Evolutionary conservation across 2,113 vertebrate species (phyloP), one percentile per base, ranked within the genome.

Genomic region (Psittacula cyanocephala): DNA sequence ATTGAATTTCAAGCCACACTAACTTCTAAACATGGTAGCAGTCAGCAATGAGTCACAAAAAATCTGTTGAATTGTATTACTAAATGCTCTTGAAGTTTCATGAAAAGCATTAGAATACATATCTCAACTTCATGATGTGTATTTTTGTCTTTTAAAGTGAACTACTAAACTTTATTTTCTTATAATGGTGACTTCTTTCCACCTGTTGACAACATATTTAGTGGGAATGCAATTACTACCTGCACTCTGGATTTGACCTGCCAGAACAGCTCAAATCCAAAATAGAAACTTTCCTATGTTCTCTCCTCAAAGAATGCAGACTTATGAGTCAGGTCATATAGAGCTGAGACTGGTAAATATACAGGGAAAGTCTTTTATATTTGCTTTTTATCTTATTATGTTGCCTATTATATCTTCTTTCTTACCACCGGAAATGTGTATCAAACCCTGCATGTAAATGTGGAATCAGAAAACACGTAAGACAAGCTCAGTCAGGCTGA

Each of bases 401-500:
- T 49, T 43, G 18, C 10, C 24, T 4, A 3, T 41, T 57, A 71
- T 46, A 23, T 72, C 28, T 68, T 7, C 7, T 46, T 71, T 17
- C 29, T 83, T 44, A 5, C 5, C 18, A 55, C 39, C 46, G 35
- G 27, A 27, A 2, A 5, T 15, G 17, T 13, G 3, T 9, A 28
- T 6, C 59, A 69, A 91, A 22, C 22, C 39, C n/a, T 7, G 5
- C n/a, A 10, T 0, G 2, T 14, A 50, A 68, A 17, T 0, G 2
- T n/a, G 64, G 47, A 59, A 24, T 64, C 52, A 39, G 47, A 28
- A 11, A 39, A 25, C 31, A 60, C 29, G 2, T 23, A 18, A 28
- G 10, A 16, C 0, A 0, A 41, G 19, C 31, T 39, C 10, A 37
- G 46, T 62, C 13, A 41, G 33, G 37, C 57, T 79, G 70, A 20